These are phyloP conservation scores for Mesoclemmys tuberculata DNA, from an alignment of 2,113 vertebrate species.

Conservation along the genomic window DNA sequence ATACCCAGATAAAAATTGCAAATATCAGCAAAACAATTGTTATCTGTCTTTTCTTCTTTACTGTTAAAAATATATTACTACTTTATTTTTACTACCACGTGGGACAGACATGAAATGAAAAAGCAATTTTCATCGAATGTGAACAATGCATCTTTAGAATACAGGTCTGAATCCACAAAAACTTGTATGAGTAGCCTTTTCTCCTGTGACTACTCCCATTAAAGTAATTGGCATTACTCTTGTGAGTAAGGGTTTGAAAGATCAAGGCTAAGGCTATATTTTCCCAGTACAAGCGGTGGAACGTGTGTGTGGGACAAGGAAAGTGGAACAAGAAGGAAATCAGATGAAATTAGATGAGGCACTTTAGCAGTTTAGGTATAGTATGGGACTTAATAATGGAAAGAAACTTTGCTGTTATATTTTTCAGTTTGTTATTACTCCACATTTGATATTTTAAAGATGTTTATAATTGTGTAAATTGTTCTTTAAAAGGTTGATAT, in stretches of 20 bases:
- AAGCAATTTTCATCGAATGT: conserved; percentile 10
- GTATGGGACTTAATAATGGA: not conserved
- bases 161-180: conserved; percentile 47
- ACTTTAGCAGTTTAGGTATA: not conserved
- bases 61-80: not conserved
- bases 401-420: not conserved
- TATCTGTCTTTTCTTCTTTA: not conserved
- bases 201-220: not conserved
- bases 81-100: conserved; percentile 25
- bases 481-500: conserved; percentile 8
- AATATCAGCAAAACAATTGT: conserved; percentile 31
- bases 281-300: not conserved
- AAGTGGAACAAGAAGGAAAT: not conserved
- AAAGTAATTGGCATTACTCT: not conserved
- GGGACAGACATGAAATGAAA: conserved; percentile 46
- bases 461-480: conserved; percentile 26
- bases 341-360: not conserved
- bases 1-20: conserved; percentile 6
- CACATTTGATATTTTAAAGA: not conserved
- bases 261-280: not conserved
- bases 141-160: conserved; percentile 33
- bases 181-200: not conserved
- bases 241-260: conserved; percentile 28
- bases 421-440: conserved; percentile 8
- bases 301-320: not conserved